Evolutionary conservation across 1,140 invertebrate species (phyloP).

Genomic region (Conus betulinus): DNA sequence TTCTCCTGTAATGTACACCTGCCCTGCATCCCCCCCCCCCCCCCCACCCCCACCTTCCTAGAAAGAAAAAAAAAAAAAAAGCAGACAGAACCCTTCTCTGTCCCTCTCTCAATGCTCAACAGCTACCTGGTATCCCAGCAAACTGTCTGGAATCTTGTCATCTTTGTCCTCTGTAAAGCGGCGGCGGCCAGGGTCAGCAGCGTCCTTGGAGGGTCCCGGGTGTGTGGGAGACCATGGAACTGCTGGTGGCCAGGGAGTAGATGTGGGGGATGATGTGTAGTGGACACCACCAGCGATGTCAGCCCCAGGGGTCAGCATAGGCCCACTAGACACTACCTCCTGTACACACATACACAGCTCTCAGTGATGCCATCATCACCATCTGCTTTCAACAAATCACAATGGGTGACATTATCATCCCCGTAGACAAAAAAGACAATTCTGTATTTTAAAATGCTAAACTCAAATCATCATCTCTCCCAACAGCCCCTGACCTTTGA

Average conservation of each 20-base stretch:
- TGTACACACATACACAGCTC: background rate
- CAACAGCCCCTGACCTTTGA: too few species aligned
- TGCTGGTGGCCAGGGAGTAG: constrained; percentile 46
- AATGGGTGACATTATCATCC: background rate
- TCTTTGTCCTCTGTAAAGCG: constrained; percentile 73
- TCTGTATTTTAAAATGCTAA: too few species aligned
- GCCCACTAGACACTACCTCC: constrained; percentile 25
- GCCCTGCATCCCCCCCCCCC: too few species aligned
- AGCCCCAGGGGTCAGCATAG: constrained; percentile 2
- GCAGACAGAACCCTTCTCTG: background rate
- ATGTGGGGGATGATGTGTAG: constrained; percentile 29
- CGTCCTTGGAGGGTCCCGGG: constrained; percentile 44
- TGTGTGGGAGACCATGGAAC: constrained; percentile 44
- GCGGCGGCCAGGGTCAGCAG: constrained; percentile 57
- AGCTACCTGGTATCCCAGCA: constrained; percentile 72
- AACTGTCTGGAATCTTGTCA: constrained; percentile 70
- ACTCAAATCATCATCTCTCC: too few species aligned
- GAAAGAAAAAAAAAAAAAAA: background rate
- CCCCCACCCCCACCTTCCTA: too few species aligned
- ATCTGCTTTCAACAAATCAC: too few species aligned
- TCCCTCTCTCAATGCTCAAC: background rate
- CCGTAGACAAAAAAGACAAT: too few species aligned
- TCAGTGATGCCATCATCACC: too few species aligned
- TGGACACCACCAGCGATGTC: background rate
- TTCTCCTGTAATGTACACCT: too few species aligned